Conservation (phyloP, 2,888 invertebrate species). For the Drosophila austrosaltans region DNA sequence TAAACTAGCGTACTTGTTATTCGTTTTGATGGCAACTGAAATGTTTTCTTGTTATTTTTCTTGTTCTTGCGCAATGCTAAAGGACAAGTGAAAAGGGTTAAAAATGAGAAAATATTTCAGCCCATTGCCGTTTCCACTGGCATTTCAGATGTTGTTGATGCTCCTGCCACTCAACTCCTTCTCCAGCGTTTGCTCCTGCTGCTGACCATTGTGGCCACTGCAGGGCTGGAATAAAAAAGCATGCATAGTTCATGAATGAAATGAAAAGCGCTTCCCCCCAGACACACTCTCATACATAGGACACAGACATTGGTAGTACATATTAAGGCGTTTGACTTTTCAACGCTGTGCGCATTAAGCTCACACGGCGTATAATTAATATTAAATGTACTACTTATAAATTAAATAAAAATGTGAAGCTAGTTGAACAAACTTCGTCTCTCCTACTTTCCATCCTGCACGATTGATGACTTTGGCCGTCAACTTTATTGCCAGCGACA, state of each 20-base stretch:
- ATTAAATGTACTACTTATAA: slow-evolving; percentile 77
- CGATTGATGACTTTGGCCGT: slow-evolving; percentile 74
- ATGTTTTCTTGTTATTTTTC: slow-evolving; percentile 15
- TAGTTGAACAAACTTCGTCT: slow-evolving; percentile 29
- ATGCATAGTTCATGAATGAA: slow-evolving; percentile 75
- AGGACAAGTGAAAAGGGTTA: slow-evolving; percentile 61
- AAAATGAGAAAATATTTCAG: slow-evolving; percentile 39
- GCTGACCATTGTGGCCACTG: slow-evolving; percentile 72
- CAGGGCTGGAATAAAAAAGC: slow-evolving; percentile 63
- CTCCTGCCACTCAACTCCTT: slow-evolving; percentile 33
- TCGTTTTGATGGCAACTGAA: neutral
- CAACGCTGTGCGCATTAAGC: slow-evolving; percentile 55
- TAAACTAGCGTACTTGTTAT: slow-evolving; percentile 20
- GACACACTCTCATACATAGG: slow-evolving; percentile 30
- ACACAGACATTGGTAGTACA: slow-evolving; percentile 38
- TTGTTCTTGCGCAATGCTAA: slow-evolving; percentile 45
- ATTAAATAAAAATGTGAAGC: slow-evolving; percentile 69
- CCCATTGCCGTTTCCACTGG: neutral
- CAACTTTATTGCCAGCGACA: slow-evolving; percentile 68
- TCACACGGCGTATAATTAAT: slow-evolving; percentile 78
- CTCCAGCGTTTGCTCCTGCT: slow-evolving; percentile 17
- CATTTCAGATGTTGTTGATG: slow-evolving; percentile 6
- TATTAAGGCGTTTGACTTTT: slow-evolving; percentile 65
- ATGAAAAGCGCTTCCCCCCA: slow-evolving; percentile 62
- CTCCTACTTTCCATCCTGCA: slow-evolving; percentile 40